phyloP scores from a whole-genome alignment of 64 coral and sea anemone species.

The Acropora tenuis region DNA sequence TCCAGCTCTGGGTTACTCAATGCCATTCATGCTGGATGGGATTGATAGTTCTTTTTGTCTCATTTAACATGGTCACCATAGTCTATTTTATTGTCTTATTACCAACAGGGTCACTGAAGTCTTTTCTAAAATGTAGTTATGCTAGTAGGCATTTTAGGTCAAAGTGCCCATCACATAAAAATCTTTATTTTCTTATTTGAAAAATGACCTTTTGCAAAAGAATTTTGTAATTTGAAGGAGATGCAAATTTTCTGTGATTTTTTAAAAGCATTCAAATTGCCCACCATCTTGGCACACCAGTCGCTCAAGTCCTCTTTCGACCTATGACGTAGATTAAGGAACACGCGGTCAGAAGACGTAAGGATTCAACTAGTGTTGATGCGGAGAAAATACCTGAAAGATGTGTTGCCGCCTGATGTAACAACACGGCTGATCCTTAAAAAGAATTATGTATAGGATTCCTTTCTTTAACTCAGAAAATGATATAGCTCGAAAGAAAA shows the following conservation, averaged over 20 bases:
- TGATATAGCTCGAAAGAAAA: not conserved
- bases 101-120: not conserved
- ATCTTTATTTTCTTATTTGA: too few species aligned
- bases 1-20: not conserved
- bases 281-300: too few species aligned
- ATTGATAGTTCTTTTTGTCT: not conserved
- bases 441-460: slow-evolving; percentile 51
- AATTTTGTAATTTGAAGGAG: too few species aligned
- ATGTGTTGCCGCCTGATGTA: slow-evolving; percentile 49
- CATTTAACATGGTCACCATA: not conserved
- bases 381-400: slow-evolving; percentile 35
- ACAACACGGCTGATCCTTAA: slow-evolving; percentile 30
- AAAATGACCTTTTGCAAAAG: too few species aligned
- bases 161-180: not conserved
- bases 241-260: too few species aligned
- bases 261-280: too few species aligned
- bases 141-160: not conserved
- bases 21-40: not conserved
- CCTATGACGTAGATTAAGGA: too few species aligned
- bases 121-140: not conserved
- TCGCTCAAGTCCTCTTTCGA: too few species aligned
- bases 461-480: slow-evolving; percentile 37
- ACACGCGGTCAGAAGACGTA: too few species aligned
- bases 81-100: not conserved
- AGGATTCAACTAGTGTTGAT: too few species aligned